These are phyloP conservation scores for Sarcophaga variegata DNA, from an alignment of 2,888 invertebrate genomes.

Conservation along the genomic window DNA sequence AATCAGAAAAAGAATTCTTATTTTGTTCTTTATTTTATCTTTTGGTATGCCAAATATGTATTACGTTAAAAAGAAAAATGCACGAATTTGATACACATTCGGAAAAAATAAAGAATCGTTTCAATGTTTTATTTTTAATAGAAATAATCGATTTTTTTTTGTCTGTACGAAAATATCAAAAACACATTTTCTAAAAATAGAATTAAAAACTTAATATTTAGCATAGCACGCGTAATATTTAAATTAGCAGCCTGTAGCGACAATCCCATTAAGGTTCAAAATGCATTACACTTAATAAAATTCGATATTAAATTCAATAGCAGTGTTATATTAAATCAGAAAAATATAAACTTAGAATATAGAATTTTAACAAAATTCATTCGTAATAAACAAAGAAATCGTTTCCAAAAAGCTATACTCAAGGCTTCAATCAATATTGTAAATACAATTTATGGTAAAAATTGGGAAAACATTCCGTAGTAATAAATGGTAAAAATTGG, in stretches of 20 bases:
- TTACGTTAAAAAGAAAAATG: constrained; percentile 43
- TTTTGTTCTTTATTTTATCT: constrained; percentile 9
- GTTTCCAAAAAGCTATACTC: no score
- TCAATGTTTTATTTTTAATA: constrained; percentile 36
- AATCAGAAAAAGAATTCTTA: constrained; percentile 10
- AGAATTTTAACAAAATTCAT: no score
- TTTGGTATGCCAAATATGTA: constrained; percentile 63
- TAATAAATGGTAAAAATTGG: background rate
- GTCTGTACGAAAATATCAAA: constrained; percentile 14
- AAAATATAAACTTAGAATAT: no score
- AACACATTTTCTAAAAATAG: constrained; percentile 52
- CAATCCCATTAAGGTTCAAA: background rate
- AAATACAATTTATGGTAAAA: background rate
- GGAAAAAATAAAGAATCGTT: constrained; percentile 29
- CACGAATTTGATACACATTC: constrained; percentile 44
- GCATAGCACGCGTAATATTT: constrained; percentile 12
- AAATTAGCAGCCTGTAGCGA: background rate
- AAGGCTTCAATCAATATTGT: background rate
- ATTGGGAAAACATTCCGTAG: background rate
- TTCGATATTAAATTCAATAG: no score
- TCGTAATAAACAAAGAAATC: no score
- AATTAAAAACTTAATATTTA: constrained; percentile 24
- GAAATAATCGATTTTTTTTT: constrained; percentile 17
- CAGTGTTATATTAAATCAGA: no score
- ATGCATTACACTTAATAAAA: background rate